Base-by-base conservation (phyloP, 2,888 invertebrate genomes). In the Drosophila histrio region DNA sequence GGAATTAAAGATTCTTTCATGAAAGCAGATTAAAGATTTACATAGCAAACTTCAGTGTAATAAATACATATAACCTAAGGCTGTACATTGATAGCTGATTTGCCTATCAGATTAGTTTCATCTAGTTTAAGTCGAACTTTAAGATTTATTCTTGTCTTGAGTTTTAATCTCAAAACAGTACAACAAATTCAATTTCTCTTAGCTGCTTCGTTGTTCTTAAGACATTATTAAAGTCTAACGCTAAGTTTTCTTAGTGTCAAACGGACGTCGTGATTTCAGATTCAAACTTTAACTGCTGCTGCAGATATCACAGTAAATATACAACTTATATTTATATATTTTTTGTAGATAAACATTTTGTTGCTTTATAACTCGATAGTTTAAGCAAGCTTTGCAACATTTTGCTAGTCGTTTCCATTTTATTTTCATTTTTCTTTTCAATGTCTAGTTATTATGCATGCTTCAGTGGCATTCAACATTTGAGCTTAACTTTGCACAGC, bases 381-480 rank as follows among this genome's bases (percentile, higher is more conserved):
- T 53, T 41, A 7, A 19, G 26, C 8, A 21, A 41, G 30, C n/a
- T 21, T 50, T 36, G n/a, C 24, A 19, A 8, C 22, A 50, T 50
- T 50, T 52, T 52, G 13, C 13, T 53, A 32, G n/a, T 47, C n/a
- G 19, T 3, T 22, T 30, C 21, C 6, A 7, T 53, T 53, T 41
- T 41, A 30, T 41, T 53, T 53, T 30, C 13, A 15, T 68, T 41
- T 53, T 53, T 30, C 13, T 21, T 68, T 28, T 26, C 15, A 43
- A 43, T 78, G 73, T 41, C 41, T 66, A 76, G 76, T 77, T 79
- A 84, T 83, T 82, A 82, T 84, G 84, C 71, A 83, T 76, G 82
- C 84, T 66, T 73, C 78, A 66, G 69, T 68, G 76, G 58, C 59
- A 73, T 67, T 67, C 81, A 79, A 81, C 74, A 77, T 77, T 83